These are phyloP conservation scores for Atta cephalotes DNA, from an alignment of 1,140 invertebrate species.

Conservation along the genomic window DNA sequence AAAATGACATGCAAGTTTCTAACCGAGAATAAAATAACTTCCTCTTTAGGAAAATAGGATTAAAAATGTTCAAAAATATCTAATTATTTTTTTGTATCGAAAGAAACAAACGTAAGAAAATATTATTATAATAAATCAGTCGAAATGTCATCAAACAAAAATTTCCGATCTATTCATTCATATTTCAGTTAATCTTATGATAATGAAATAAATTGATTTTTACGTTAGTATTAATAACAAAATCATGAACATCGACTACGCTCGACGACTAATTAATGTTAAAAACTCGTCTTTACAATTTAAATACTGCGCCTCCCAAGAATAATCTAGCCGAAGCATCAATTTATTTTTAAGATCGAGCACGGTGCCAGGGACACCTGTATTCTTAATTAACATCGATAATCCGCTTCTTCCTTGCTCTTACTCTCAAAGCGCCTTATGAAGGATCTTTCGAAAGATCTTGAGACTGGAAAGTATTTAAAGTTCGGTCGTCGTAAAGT, in stretches of 20 bases:
- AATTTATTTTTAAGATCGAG: slow-evolving; percentile 53
- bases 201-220: slow-evolving; percentile 42
- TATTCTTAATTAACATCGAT: slow-evolving; percentile 64
- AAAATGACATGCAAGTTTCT: not conserved
- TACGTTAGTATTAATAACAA: not conserved
- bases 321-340: slow-evolving; percentile 43
- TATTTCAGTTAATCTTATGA: not conserved
- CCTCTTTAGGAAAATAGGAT: not conserved
- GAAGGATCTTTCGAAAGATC: slow-evolving; percentile 55
- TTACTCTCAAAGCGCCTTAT: slow-evolving; percentile 35
- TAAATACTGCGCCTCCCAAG: slow-evolving; percentile 9
- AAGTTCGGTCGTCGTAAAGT: slow-evolving; percentile 55
- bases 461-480: slow-evolving; percentile 41
- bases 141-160: not conserved
- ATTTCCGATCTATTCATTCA: not conserved
- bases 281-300: slow-evolving; percentile 45
- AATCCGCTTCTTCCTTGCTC: slow-evolving; percentile 18
- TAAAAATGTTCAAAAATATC: not conserved
- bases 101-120: not conserved
- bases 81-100: not conserved
- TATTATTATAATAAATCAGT: not conserved
- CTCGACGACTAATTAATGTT: slow-evolving; percentile 43
- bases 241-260: slow-evolving; percentile 27
- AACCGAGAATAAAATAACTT: not conserved
- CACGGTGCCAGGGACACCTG: slow-evolving; percentile 49